phyloP scores from a whole-genome alignment of 2,113 vertebrate genomes.

The Scophthalmus maximus region DNA sequence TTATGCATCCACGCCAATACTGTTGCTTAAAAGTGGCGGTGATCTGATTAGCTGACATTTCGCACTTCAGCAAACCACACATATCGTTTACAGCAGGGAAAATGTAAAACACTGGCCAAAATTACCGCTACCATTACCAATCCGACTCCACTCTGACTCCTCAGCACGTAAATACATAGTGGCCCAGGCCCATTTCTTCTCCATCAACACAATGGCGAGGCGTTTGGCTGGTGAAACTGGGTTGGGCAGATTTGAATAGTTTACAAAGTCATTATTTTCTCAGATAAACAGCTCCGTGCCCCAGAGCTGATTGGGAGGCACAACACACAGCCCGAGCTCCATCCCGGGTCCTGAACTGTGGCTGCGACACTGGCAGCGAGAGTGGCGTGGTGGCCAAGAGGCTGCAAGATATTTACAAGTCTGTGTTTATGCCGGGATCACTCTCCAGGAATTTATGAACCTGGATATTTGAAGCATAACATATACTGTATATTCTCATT shows the following conservation, averaged over 20 bases:
- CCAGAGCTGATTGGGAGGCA: slow-evolving; percentile 31
- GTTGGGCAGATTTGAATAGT: slow-evolving; percentile 44
- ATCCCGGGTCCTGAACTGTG: slow-evolving; percentile 24
- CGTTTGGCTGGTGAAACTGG: slow-evolving; percentile 44
- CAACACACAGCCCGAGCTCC: slow-evolving; percentile 24
- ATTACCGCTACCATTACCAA: slow-evolving; percentile 58
- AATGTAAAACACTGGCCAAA: slow-evolving; percentile 43
- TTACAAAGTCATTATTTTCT: slow-evolving; percentile 54
- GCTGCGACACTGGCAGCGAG: not conserved
- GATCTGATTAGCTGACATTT: slow-evolving; percentile 48
- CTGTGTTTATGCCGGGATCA: not conserved
- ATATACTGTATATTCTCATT: not conserved
- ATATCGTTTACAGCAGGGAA: slow-evolving; percentile 57
- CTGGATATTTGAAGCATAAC: not conserved
- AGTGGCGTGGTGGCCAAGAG: not conserved
- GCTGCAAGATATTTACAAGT: not conserved
- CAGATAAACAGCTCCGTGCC: slow-evolving; percentile 57
- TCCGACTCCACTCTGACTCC: slow-evolving; percentile 51
- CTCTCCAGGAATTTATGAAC: slow-evolving; percentile 1
- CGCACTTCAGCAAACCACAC: slow-evolving; percentile 45
- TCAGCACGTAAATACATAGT: slow-evolving; percentile 56
- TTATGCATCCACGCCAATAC: slow-evolving; percentile 10
- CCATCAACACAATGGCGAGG: slow-evolving; percentile 47
- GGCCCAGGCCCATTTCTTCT: slow-evolving; percentile 49
- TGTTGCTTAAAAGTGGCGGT: slow-evolving; percentile 33